phyloP scores from a whole-genome alignment of 2,113 vertebrate genomes.

The Thunnus maccoyii region DNA sequence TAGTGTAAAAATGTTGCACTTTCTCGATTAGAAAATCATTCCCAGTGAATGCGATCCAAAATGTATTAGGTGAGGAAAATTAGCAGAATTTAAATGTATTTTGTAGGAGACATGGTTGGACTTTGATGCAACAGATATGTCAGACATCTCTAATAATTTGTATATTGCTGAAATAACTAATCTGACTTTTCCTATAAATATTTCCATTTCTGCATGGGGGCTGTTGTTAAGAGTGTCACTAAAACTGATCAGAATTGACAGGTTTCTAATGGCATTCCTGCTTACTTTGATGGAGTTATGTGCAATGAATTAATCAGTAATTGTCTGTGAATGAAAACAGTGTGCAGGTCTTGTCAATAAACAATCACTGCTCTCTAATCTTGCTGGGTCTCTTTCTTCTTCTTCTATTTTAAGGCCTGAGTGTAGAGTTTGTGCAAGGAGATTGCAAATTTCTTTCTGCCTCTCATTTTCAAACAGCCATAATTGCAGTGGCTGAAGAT shows the following conservation, averaged over 20 bases:
- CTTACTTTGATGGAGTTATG: slow-evolving; percentile 5
- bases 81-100: neutral
- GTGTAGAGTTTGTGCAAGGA: neutral
- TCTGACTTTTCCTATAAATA: neutral
- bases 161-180: neutral
- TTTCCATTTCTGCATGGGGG: neutral
- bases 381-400: neutral
- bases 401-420: slow-evolving; percentile 3
- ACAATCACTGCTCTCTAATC: slow-evolving; percentile 65
- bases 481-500: slow-evolving; percentile 41
- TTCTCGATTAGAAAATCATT: neutral
- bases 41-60: neutral
- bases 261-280: slow-evolving; percentile 10
- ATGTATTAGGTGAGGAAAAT: neutral
- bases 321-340: slow-evolving; percentile 33
- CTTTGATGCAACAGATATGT: neutral
- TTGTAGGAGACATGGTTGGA: too few species aligned
- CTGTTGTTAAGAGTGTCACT: neutral
- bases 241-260: slow-evolving; percentile 9
- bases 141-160: neutral
- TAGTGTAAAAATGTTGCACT: neutral
- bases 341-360: slow-evolving; percentile 63
- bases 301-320: slow-evolving; percentile 24
- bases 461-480: slow-evolving; percentile 31
- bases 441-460: slow-evolving; percentile 46